These are phyloP conservation scores for Melanotaenia nigrans DNA, from an alignment of 2,797 vertebrate species.

Conservation along the genomic window DNA sequence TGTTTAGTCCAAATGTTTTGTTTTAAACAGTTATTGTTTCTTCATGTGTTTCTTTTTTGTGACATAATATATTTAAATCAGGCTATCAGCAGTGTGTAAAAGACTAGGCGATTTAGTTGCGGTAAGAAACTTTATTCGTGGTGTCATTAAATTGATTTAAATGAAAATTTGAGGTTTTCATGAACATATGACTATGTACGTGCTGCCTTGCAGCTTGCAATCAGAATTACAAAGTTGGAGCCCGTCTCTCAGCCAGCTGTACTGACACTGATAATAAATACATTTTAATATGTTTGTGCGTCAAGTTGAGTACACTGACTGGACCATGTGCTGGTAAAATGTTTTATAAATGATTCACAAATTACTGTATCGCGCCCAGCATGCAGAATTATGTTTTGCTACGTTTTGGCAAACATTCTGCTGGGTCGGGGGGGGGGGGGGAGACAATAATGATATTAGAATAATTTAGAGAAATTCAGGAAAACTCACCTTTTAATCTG, in stretches of 20 bases:
- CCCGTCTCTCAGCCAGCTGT: neutral
- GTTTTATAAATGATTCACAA: conserved; percentile 13
- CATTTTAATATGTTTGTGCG: conserved; percentile 14
- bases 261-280: conserved; percentile 10
- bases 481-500: conserved; percentile 21
- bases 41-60: conserved; percentile 38
- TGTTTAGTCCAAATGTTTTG: conserved; percentile 12
- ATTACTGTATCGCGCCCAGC: conserved; percentile 9
- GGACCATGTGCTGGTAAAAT: conserved; percentile 8
- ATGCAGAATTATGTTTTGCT: conserved; percentile 1
- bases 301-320: conserved; percentile 4
- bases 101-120: conserved; percentile 40
- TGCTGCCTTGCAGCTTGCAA: conserved; percentile 15
- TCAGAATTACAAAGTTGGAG: neutral
- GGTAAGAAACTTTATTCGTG: conserved; percentile 23
- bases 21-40: conserved; percentile 54
- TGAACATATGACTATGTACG: neutral
- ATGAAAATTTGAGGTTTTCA: conserved; percentile 25
- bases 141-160: conserved; percentile 35
- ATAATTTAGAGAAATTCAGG: neutral
- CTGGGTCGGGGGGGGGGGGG: neutral
- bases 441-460: neutral
- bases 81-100: conserved; percentile 30
- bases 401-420: conserved; percentile 13
- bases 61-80: conserved; percentile 29